Percentiles rank a stretch among this genome's conserved stretches.
phyloP scores from a whole-genome alignment of 92 coral and sea anemone genomes.

The Epizoanthus rinbou region DNA sequence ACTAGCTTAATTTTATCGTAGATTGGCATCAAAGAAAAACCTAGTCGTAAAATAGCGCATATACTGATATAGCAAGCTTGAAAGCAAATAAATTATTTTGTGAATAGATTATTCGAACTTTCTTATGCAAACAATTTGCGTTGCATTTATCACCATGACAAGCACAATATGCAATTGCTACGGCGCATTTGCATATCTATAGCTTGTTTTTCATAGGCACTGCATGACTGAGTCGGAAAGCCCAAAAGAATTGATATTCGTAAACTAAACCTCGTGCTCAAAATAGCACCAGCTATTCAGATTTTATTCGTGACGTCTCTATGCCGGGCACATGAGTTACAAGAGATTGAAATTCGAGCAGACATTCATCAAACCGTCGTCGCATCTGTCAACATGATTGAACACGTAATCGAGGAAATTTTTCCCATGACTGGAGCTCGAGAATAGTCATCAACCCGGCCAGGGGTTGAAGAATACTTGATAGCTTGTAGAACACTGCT shows the following conservation, averaged over 20 bases:
- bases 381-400: constrained; percentile 37
- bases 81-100: constrained; percentile 25
- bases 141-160: constrained; percentile 42
- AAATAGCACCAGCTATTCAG: constrained; percentile 13
- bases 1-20: constrained; percentile 18
- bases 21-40: not conserved
- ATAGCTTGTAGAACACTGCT: not conserved
- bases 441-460: not conserved
- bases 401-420: constrained; percentile 27
- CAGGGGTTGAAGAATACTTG: not conserved
- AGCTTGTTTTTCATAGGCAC: constrained; percentile 5
- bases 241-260: constrained; percentile 15
- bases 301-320: constrained; percentile 17
- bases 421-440: constrained; percentile 5
- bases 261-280: constrained; percentile 44
- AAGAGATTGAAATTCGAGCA: constrained; percentile 7
- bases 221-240: constrained; percentile 40
- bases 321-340: constrained; percentile 11
- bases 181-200: constrained; percentile 35
- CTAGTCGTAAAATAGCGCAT: not conserved
- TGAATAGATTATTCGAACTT: constrained; percentile 38
- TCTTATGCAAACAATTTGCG: constrained; percentile 39
- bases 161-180: constrained; percentile 33
- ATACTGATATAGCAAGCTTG: not conserved
- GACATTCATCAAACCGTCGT: not conserved